Percentiles rank a stretch among this genome's conserved stretches.
These are phyloP conservation scores for Abrostola tripartita DNA, from an alignment of 2,888 invertebrate species.

Conservation along the genomic window DNA sequence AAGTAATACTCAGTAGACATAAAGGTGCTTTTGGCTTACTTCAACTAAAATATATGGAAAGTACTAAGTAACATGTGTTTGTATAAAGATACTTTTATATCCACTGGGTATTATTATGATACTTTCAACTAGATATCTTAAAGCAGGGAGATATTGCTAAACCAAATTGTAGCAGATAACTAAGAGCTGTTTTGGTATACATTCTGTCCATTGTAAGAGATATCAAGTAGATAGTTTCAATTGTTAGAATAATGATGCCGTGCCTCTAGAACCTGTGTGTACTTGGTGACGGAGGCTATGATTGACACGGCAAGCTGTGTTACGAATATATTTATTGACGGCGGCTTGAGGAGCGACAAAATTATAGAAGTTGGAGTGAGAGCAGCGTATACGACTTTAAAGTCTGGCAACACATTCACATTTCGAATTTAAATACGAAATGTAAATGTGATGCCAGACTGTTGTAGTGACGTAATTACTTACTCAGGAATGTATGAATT, in stretches of 20 bases:
- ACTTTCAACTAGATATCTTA: constrained; percentile 55
- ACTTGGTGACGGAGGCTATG: constrained; percentile 23
- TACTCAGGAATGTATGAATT: constrained; percentile 18
- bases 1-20: constrained; percentile 29
- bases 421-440: too few relatives aligned
- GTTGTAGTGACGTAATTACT: neutral
- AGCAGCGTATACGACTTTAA: neutral
- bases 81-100: constrained; percentile 12
- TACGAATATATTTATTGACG: constrained; percentile 20
- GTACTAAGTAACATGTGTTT: constrained; percentile 7
- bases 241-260: constrained; percentile 34
- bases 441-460: neutral
- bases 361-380: constrained; percentile 6
- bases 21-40: constrained; percentile 13
- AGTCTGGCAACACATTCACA: neutral
- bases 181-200: constrained; percentile 41
- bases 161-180: constrained; percentile 37
- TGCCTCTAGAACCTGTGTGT: constrained; percentile 37
- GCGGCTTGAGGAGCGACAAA: constrained; percentile 14
- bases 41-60: constrained; percentile 7
- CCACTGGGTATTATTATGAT: constrained; percentile 28
- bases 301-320: constrained; percentile 17
- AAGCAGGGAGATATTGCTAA: constrained; percentile 42
- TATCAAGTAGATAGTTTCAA: constrained; percentile 52
- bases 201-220: constrained; percentile 37